Base-by-base conservation (phyloP, 2,888 invertebrate genomes). In the Cerceris rybyensis region DNA sequence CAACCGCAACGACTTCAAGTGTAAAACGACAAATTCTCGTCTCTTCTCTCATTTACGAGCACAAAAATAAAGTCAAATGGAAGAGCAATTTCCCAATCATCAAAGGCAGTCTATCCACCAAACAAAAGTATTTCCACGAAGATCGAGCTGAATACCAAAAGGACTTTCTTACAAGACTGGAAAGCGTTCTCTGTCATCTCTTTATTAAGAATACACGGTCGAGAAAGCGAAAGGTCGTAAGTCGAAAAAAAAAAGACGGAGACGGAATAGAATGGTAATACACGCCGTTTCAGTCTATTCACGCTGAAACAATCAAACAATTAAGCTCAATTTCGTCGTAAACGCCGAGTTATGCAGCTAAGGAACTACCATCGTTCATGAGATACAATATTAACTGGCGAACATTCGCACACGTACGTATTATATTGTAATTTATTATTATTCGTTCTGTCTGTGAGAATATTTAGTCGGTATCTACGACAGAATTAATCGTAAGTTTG, bases 151-250 rank as follows among this genome's bases (percentile, higher is more conserved):
- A 11, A n/a, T n/a, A 8, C 17, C 74, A 60, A 59, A 67, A 70
- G 60, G 50, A 11, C 28, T 17, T 54, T 57, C 57, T 61, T 61
- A 57, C 74, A 64, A 58, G 69, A n/a, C 65, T 74, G 68, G 55
- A 55, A 68, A 28, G 70, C 58, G 50, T 70, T 82, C 69, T 60
- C 66, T 63, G 43, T 46, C 61, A 69, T 14, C 70, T 67, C 69
- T 81, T 76, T 72, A 49, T 83, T 84, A 84, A 72, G 59, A 69
- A 72, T 64, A 78, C 52, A 78, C 78, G 60, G 65, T 46, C 39
- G 78, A 61, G 55, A 16, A 81, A 78, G 64, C 39, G 52, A 28
- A 39, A 28, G 6, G 50, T 14, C 57, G 7, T 17, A 9, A 16
- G 8, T 46, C 41, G 11, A 14, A 66, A 67, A 52, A 43, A 28